Conservation (phyloP, 2,888 invertebrate species). For the Julus scandinavius region DNA sequence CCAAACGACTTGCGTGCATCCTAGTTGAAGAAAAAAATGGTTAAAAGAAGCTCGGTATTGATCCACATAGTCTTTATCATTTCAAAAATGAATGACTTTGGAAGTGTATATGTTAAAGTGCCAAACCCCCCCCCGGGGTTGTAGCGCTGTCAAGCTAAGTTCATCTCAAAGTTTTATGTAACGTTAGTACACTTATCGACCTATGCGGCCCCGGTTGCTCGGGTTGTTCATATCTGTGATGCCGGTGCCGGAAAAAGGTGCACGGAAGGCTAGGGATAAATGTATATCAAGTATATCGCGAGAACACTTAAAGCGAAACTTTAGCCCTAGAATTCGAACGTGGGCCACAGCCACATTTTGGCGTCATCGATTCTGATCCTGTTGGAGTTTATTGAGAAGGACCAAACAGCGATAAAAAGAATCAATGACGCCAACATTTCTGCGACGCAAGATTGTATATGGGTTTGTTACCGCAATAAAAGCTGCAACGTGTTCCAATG, state of each 20-base stretch:
- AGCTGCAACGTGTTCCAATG: neutral
- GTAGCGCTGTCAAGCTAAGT: neutral
- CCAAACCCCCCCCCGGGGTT: slow-evolving; percentile 30
- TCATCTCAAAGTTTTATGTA: slow-evolving; percentile 19
- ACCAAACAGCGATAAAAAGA: slow-evolving; percentile 8
- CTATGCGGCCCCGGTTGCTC: neutral
- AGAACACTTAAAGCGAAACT: slow-evolving; percentile 7
- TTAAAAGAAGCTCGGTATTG: neutral
- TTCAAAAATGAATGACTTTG: slow-evolving; percentile 31
- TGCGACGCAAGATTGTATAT: neutral
- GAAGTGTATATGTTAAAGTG: neutral
- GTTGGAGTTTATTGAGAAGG: neutral
- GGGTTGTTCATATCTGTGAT: neutral
- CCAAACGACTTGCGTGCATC: neutral
- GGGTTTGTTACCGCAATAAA: neutral
- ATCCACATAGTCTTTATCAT: neutral
- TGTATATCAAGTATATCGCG: neutral
- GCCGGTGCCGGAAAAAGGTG: neutral
- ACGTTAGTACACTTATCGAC: slow-evolving; percentile 8
- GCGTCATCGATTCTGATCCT: neutral
- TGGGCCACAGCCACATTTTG: neutral
- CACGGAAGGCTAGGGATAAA: neutral
- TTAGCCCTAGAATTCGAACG: neutral
- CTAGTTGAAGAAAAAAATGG: neutral
- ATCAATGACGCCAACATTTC: neutral